Percentiles rank a stretch among this genome's conserved stretches.
phyloP scores from a whole-genome alignment of 2,797 vertebrate genomes.

The Danio jaintianensis region DNA sequence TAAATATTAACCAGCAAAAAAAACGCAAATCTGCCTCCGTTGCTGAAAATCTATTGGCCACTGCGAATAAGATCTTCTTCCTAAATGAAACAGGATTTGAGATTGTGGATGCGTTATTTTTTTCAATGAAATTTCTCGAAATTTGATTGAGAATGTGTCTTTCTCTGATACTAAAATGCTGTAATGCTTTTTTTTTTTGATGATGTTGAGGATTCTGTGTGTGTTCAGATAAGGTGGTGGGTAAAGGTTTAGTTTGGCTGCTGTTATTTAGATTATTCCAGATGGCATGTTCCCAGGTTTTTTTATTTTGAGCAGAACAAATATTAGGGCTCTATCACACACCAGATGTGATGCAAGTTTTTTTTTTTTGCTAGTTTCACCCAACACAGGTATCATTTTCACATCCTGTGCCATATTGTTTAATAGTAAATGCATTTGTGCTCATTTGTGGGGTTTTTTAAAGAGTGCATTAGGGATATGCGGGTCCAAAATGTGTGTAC shows the following conservation, averaged over 20 bases:
- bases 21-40: neutral
- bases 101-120: neutral
- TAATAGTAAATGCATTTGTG: too few relatives aligned
- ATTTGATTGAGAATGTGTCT: neutral
- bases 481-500: too few relatives aligned
- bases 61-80: neutral
- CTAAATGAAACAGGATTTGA: neutral
- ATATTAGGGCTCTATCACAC: too few relatives aligned
- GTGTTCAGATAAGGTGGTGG: neutral
- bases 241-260: neutral
- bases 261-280: slow-evolving; percentile 9
- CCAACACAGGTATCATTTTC: too few relatives aligned
- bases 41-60: slow-evolving; percentile 4
- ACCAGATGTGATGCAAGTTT: too few relatives aligned
- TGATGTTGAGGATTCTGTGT: neutral
- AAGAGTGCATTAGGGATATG: too few relatives aligned
- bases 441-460: too few relatives aligned
- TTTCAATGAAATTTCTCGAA: neutral
- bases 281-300: slow-evolving; percentile 9
- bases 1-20: slow-evolving; percentile 49
- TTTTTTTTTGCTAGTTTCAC: too few relatives aligned
- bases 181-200: neutral
- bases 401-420: too few relatives aligned
- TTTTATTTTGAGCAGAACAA: slow-evolving; percentile 16
- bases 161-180: neutral